A percentile compares a stretch with the other conserved stretches of the same genome.
phyloP scores from a whole-genome alignment of 1,140 invertebrate genomes.

The Drepana arcuata region DNA sequence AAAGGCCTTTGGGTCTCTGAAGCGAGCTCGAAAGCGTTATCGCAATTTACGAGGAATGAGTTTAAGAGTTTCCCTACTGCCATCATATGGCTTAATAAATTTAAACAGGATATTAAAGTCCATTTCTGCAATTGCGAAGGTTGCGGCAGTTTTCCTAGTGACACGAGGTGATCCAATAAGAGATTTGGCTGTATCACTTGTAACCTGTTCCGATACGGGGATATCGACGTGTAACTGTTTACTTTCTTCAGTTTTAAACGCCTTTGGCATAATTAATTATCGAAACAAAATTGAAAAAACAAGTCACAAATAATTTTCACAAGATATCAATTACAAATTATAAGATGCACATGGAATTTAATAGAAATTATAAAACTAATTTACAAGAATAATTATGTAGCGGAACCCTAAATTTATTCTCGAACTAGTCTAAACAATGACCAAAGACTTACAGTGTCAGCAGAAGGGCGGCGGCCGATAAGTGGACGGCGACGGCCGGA shows the following conservation, averaged over 20 bases:
- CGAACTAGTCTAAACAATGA: background rate
- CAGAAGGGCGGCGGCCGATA: background rate
- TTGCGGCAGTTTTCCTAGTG: too few relatives aligned
- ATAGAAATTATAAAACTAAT: too few relatives aligned
- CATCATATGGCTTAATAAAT: background rate
- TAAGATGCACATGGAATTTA: too few relatives aligned
- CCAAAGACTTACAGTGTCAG: background rate
- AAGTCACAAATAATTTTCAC: too few relatives aligned
- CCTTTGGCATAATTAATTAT: background rate
- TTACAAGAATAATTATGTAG: too few relatives aligned
- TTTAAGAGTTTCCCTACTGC: slow-evolving; percentile 5
- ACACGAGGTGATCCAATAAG: background rate
- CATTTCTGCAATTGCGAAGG: background rate
- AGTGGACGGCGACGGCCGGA: too few relatives aligned
- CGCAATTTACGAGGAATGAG: slow-evolving; percentile 10
- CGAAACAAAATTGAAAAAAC: too few relatives aligned
- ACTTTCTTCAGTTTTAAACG: background rate
- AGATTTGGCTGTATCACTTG: background rate
- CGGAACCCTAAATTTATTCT: background rate
- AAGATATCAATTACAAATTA: background rate
- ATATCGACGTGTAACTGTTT: background rate
- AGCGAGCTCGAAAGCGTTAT: slow-evolving; percentile 6
- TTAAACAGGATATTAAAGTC: background rate
- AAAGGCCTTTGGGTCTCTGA: slow-evolving; percentile 4
- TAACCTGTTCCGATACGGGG: background rate